Evolutionary conservation across 2,113 vertebrate species (phyloP), one percentile per base, ranked within the genome.

Genomic region (Oryzias curvinotus): DNA sequence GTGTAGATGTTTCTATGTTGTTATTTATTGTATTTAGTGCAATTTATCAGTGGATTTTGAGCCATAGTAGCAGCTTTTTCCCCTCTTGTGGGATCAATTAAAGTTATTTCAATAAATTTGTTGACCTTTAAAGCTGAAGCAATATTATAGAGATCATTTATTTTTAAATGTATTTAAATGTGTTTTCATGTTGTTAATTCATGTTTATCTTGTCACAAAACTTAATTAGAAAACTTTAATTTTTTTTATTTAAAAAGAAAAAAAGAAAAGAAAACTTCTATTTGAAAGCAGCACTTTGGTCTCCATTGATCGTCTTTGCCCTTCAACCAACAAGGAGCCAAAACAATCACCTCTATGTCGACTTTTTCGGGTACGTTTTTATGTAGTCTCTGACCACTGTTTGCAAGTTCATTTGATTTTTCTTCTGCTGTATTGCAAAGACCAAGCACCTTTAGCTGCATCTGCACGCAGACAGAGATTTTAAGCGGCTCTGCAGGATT

Each of bases 361-460:
- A 49, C 64, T 63, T 30, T 13, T 54, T 69, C 10, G 57, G 46
- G 63, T 50, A 16, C 59, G 19, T 17, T 45, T 19, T 74, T 63
- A 50, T 56, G n/a, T 5, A 7, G 59, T 47, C 28, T 7, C 54
- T 12, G 54, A 56, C 26, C 66, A 41, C 23, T 63, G 50, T 67
- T 50, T 77, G 79, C 23, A 68, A 62, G 65, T 74, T 66, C 17
- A 5, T 45, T 16, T 45, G 43, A 23, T 45, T 46, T 46, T 46
- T n/a, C 6, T 18, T 18, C 18, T 72, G 14, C 57, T 1, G 55
- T 47, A 49, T 58, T 77, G 64, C 68, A 57, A 70, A 60, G 68
- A 64, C 65, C 26, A 56, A 52, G 71, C 8, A 67, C 57, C 83
- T 66, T 57, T 61, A 57, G 57, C 66, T 74, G 60, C 73, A 63